Evolutionary conservation across 2,113 vertebrate genomes (phyloP).

Genomic region (Microtus richardsoni): DNA sequence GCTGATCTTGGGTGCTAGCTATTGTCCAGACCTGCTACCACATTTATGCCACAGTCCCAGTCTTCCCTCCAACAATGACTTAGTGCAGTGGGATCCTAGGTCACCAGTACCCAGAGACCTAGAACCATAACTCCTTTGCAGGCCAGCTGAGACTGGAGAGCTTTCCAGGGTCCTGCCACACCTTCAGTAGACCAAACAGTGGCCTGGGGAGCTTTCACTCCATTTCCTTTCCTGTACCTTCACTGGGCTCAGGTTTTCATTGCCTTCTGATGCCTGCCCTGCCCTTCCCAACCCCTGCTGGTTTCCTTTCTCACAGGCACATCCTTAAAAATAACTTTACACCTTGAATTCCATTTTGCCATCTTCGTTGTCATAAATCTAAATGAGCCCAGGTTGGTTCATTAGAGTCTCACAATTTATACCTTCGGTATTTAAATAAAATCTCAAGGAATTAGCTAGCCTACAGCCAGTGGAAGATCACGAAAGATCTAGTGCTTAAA

Average conservation of each 20-base stretch:
- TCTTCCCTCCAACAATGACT: no score
- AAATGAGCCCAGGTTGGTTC: neutral
- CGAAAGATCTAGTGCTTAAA: neutral
- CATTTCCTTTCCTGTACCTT: neutral
- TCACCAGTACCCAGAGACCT: neutral
- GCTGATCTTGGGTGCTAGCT: neutral
- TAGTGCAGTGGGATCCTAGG: neutral
- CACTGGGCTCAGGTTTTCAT: neutral
- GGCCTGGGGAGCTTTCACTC: neutral
- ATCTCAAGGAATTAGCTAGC: neutral
- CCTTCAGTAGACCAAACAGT: neutral
- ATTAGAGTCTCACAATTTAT: neutral
- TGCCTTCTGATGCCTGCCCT: neutral
- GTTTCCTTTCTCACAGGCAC: neutral
- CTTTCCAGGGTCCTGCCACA: neutral
- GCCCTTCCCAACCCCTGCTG: neutral
- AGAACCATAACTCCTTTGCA: neutral
- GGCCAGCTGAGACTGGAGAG: neutral
- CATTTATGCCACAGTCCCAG: neutral
- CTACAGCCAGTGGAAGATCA: neutral
- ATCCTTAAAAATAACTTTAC: neutral
- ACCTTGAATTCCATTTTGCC: neutral
- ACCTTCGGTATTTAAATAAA: conserved; percentile 30
- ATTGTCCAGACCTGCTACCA: neutral
- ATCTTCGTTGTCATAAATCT: neutral